These are phyloP conservation scores for Paralichthys olivaceus DNA, from an alignment of 2,113 vertebrate species.

Conservation along the genomic window DNA sequence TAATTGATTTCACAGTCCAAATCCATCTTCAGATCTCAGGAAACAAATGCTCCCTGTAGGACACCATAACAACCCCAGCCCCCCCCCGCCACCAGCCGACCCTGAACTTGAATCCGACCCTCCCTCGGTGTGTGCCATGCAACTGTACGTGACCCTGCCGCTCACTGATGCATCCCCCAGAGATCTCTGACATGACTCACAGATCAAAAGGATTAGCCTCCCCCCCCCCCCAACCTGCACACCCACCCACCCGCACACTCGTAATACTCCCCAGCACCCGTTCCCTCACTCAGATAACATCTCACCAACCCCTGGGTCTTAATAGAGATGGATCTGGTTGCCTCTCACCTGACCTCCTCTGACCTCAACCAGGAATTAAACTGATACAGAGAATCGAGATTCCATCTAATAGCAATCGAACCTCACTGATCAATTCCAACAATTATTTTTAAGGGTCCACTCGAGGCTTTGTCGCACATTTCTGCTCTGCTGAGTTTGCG, in stretches of 20 bases:
- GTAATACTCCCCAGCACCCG: slow-evolving; percentile 51
- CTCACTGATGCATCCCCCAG: slow-evolving; percentile 74
- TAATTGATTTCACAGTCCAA: slow-evolving; percentile 39
- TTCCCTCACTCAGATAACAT: slow-evolving; percentile 63
- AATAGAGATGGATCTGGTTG: slow-evolving; percentile 76
- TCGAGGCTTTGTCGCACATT: slow-evolving; percentile 11
- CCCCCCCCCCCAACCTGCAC: slow-evolving; percentile 38
- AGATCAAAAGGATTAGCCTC: slow-evolving; percentile 80
- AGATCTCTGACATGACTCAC: slow-evolving; percentile 73
- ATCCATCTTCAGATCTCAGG: slow-evolving; percentile 21
- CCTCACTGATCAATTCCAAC: slow-evolving; percentile 57
- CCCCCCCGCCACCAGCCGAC: background rate
- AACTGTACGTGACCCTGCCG: slow-evolving; percentile 71
- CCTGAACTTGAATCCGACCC: slow-evolving; percentile 58
- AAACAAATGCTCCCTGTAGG: slow-evolving; percentile 38
- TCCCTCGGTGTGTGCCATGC: slow-evolving; percentile 21
- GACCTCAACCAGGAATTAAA: slow-evolving; percentile 65
- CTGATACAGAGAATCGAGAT: slow-evolving; percentile 46
- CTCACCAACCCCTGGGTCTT: slow-evolving; percentile 60
- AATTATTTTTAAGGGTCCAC: slow-evolving; percentile 58
- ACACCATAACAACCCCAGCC: slow-evolving; percentile 1
- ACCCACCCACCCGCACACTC: slow-evolving; percentile 33
- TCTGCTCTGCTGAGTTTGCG: slow-evolving; percentile 14
- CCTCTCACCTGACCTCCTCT: slow-evolving; percentile 65
- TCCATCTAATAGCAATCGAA: slow-evolving; percentile 51